Conservation (phyloP, 2,113 vertebrate genomes). For the Scopus umbretta region DNA sequence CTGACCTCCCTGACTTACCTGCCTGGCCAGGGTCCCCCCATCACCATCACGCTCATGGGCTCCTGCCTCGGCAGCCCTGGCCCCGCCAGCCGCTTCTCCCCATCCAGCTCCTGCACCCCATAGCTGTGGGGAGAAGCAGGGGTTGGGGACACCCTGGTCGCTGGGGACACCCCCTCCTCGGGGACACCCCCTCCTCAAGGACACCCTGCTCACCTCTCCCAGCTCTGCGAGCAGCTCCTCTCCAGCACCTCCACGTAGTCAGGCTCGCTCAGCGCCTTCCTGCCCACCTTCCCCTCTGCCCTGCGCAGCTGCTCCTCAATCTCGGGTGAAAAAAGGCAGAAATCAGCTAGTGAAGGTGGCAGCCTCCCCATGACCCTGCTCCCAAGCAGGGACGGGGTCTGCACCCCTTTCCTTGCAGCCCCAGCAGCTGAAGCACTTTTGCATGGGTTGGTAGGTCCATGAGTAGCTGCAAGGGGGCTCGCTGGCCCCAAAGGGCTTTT, state of each 20-base stretch:
- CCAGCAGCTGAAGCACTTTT: rapidly evolving
- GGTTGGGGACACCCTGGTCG: rapidly evolving
- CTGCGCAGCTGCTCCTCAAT: conserved; percentile 19
- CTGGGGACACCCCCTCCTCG: rapidly evolving
- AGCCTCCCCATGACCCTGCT: rapidly evolving
- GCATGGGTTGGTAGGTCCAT: rapidly evolving
- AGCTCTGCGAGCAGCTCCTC: conserved; percentile 10
- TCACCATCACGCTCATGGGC: neutral
- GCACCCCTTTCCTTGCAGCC: rapidly evolving
- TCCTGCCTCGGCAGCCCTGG: neutral
- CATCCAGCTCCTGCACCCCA: conserved; percentile 16
- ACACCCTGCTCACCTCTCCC: neutral
- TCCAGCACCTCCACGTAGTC: conserved; percentile 43
- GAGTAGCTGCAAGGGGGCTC: neutral
- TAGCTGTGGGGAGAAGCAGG: neutral
- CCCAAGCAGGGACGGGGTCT: rapidly evolving
- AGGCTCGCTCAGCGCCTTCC: neutral
- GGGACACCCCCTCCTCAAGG: rapidly evolving
- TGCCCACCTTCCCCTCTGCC: conserved; percentile 4
- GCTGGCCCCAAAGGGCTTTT: neutral
- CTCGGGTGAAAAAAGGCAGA: neutral
- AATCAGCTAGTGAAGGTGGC: rapidly evolving
- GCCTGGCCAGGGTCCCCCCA: conserved; percentile 1
- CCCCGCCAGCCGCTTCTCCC: conserved; percentile 12
- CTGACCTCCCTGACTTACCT: neutral